Conservation (phyloP, 2,797 vertebrate genomes). For the Cyclopterus lumpus region DNA sequence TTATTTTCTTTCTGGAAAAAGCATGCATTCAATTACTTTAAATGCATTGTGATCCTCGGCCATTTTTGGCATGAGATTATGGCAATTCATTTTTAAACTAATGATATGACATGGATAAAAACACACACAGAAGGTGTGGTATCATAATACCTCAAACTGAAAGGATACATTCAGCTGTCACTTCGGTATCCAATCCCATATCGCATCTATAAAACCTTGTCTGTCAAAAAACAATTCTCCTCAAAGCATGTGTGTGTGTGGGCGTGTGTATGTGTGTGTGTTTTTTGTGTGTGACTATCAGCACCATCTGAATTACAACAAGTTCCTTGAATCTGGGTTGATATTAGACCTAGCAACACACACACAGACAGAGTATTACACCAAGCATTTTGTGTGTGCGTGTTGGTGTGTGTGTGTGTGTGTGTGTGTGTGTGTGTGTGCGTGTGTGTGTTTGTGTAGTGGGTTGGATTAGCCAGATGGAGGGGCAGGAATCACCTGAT, state of each 20-base stretch:
- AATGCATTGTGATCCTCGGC: background rate
- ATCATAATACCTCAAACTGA: constrained; percentile 28
- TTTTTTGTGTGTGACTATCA: constrained; percentile 46
- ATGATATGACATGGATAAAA: constrained; percentile 38
- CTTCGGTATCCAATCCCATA: constrained; percentile 41
- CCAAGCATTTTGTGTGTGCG: constrained; percentile 26
- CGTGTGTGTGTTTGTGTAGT: constrained; percentile 70
- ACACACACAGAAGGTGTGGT: constrained; percentile 38
- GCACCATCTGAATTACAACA: constrained; percentile 61
- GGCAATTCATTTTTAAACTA: constrained; percentile 24
- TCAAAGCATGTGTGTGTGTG: constrained; percentile 14
- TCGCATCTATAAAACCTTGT: constrained; percentile 48
- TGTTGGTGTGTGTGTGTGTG: constrained; percentile 37
- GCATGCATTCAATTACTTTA: background rate
- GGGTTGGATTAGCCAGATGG: constrained; percentile 97
- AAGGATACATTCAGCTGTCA: constrained; percentile 51
- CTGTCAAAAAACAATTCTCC: constrained; percentile 50
- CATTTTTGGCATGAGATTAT: constrained; percentile 36
- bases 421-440: constrained; percentile 35
- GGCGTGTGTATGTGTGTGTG: constrained; percentile 13
- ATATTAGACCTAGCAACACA: constrained; percentile 61
- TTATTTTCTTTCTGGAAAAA: background rate
- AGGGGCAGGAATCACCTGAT: constrained; percentile 96
- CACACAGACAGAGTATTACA: constrained; percentile 44
- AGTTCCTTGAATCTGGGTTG: constrained; percentile 47